A percentile compares a stretch with the other conserved stretches of the same genome.
Evolutionary conservation across 2,888 invertebrate species (phyloP).

Genomic region (Clistopyga incitator): DNA sequence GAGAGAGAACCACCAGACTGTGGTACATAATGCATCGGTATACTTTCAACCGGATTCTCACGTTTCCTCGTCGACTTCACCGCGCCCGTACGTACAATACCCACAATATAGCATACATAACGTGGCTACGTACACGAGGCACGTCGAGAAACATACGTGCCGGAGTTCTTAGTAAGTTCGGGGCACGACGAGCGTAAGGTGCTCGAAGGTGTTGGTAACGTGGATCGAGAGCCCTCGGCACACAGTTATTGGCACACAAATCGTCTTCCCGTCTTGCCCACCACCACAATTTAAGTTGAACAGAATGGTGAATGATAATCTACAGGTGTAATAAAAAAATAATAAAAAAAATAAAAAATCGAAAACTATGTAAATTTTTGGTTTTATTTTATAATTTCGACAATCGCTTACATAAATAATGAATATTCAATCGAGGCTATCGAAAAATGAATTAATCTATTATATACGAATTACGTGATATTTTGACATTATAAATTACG

Average conservation of each 20-base stretch:
- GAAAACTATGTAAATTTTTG: too few relatives aligned
- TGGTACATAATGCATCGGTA: slow-evolving; percentile 33
- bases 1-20: background rate
- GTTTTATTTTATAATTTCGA: too few relatives aligned
- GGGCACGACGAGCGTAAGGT: slow-evolving; percentile 48
- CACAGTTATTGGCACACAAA: slow-evolving; percentile 1
- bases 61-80: slow-evolving; percentile 50
- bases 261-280: background rate
- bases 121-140: slow-evolving; percentile 35
- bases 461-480: too few relatives aligned
- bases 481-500: too few relatives aligned
- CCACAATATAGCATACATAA: slow-evolving; percentile 15
- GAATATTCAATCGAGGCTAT: too few relatives aligned
- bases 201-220: slow-evolving; percentile 56
- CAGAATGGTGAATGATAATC: background rate
- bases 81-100: slow-evolving; percentile 13
- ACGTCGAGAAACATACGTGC: slow-evolving; percentile 47
- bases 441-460: too few relatives aligned
- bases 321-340: too few relatives aligned
- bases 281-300: background rate
- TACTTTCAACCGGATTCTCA: slow-evolving; percentile 60
- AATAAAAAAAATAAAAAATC: too few relatives aligned
- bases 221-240: background rate
- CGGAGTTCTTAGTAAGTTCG: slow-evolving; percentile 61
- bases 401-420: too few relatives aligned